Conservation (phyloP, 2,888 invertebrate species). For the Drosophila yooni region DNA sequence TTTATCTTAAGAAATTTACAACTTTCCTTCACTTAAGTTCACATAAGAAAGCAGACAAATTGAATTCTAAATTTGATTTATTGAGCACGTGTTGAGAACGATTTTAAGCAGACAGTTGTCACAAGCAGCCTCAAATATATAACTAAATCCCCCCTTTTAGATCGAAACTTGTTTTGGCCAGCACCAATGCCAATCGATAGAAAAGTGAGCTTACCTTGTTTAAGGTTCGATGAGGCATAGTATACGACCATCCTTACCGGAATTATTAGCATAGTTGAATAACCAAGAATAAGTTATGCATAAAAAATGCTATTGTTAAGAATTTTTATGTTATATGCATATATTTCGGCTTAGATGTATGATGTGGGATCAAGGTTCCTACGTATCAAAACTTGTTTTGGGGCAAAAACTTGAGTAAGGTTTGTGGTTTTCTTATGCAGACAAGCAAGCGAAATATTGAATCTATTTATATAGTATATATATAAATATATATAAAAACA, state of each 20-base stretch:
- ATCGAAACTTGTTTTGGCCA: constrained; percentile 41
- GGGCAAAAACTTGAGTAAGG: constrained; percentile 16
- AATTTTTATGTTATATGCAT: constrained; percentile 11
- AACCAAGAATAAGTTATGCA: constrained; percentile 56
- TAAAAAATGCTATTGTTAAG: constrained; percentile 64
- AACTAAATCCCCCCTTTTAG: not conserved
- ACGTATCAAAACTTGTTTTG: constrained; percentile 47
- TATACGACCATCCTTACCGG: constrained; percentile 64
- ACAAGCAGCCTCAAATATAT: constrained; percentile 10
- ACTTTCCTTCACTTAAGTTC: not conserved
- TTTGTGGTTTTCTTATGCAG: constrained; percentile 3
- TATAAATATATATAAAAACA: too few relatives aligned
- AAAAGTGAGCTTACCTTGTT: constrained; percentile 27
- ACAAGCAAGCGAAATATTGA: not conserved
- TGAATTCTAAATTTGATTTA: not conserved
- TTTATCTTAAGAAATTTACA: not conserved
- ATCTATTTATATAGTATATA: not conserved
- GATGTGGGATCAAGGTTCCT: constrained; percentile 51
- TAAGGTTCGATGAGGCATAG: constrained; percentile 41
- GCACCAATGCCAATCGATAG: constrained; percentile 22
- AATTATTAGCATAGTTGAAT: constrained; percentile 75
- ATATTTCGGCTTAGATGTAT: constrained; percentile 1
- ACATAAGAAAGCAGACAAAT: not conserved
- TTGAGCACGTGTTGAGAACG: not conserved
- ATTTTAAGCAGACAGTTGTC: not conserved